Evolutionary conservation across 2,797 vertebrate species (phyloP).

Genomic region (Myiothlypis coronata): DNA sequence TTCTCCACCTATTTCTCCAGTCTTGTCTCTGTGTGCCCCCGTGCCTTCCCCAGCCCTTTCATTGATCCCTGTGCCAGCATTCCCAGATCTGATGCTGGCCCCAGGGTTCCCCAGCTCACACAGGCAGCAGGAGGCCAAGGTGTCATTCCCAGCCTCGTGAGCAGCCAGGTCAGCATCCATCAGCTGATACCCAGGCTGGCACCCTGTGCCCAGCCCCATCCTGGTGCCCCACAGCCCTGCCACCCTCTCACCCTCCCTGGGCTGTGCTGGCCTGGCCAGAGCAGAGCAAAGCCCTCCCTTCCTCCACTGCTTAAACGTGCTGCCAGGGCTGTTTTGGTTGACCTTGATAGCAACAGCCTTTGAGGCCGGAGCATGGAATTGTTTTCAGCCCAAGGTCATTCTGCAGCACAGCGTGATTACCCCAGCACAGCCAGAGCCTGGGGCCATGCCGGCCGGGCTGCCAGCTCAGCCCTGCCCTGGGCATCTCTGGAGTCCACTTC

Average conservation of each 20-base stretch:
- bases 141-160: neutral
- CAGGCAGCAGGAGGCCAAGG: neutral
- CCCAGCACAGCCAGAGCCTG: neutral
- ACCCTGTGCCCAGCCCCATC: neutral
- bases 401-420: neutral
- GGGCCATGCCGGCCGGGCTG: rapidly evolving
- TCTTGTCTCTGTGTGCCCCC: rapidly evolving
- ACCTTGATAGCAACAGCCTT: constrained; percentile 15
- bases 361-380: neutral
- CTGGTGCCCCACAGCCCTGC: neutral
- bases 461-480: neutral
- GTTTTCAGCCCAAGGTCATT: constrained; percentile 16
- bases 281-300: constrained; percentile 8
- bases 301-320: neutral
- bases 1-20: neutral
- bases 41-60: neutral
- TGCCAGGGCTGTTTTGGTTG: neutral
- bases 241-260: neutral
- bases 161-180: neutral
- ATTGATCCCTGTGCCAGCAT: neutral
- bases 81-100: neutral
- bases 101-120: neutral
- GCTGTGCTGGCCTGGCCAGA: rapidly evolving
- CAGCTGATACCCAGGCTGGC: neutral
- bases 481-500: neutral